Evolutionary conservation across 1,140 invertebrate species (phyloP), one percentile per base, ranked within the genome.

Genomic region (Drosophila persimilis): DNA sequence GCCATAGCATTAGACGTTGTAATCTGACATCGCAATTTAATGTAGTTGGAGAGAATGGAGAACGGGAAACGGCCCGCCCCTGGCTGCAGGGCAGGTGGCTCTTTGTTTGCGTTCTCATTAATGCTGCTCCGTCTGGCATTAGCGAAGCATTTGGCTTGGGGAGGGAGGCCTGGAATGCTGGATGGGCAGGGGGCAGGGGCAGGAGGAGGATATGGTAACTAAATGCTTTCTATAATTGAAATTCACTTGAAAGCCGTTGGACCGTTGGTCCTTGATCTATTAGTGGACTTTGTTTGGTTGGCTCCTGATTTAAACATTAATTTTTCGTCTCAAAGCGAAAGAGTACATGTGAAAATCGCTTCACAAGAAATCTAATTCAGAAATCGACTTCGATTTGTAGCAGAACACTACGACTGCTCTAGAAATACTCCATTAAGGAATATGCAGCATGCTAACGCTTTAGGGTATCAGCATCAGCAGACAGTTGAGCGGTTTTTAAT

Each of bases 211-310:
- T 50, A 70, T 72, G 60, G 67, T 86, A 80, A 86, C 86, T 85
- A 85, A 85, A 80, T 86, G 77, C 69, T 26, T 75, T 60, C 73
- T 86, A 64, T 71, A 86, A 85, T 85, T 86, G 77, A 86, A 85
- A 77, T 81, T 86, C 48, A 59, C 50, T 74, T 35, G 24, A 53
- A 50, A 65, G 35, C 2, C 20, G 20, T 20, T 20, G 20, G 20
- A 20, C 20, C 20, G 20, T 20, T 20, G 20, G 20, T 20, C 22
- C 44, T 26, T 45, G 26, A 26, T 59, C 24, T 43, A 54, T 56
- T 73, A 62, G 58, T 24, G 15, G 15, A 17, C 2, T 24, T 3
- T 35, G 11, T 35, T 3, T 35, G 8, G 11, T 26, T 8, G 20
- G 24, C 29, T 8, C n/a, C 45, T 50, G 66, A 57, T 69, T 57